Evolutionary conservation across 2,888 invertebrate species (phyloP).

Genomic region (Lymantria dispar): DNA sequence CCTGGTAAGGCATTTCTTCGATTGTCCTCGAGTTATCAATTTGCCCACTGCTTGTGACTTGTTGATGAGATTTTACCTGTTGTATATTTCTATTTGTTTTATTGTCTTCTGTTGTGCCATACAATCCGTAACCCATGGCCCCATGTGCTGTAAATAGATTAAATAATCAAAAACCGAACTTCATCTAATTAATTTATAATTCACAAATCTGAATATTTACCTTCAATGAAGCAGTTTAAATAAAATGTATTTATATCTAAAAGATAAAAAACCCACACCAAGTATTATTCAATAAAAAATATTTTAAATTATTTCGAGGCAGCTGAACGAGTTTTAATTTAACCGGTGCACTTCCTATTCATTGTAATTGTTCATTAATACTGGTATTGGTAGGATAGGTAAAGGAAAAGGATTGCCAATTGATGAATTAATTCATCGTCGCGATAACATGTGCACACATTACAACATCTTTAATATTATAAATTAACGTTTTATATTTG

Average conservation of each 20-base stretch:
- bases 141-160: slow-evolving; percentile 76
- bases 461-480: slow-evolving; percentile 14
- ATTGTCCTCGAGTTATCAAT: slow-evolving; percentile 62
- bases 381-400: slow-evolving; percentile 39
- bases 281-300: too few species aligned
- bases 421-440: slow-evolving; percentile 55
- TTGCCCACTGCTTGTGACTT: slow-evolving; percentile 68
- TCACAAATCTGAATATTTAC: background rate
- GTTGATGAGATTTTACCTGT: slow-evolving; percentile 77
- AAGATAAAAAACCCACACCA: background rate
- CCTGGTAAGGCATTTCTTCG: slow-evolving; percentile 85
- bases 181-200: background rate
- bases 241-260: background rate
- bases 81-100: slow-evolving; percentile 68
- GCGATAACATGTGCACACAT: slow-evolving; percentile 74
- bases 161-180: slow-evolving; percentile 24
- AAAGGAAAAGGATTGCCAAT: slow-evolving; percentile 64
- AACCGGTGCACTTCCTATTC: too few species aligned
- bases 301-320: too few species aligned
- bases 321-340: too few species aligned
- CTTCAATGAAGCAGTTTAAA: background rate
- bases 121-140: slow-evolving; percentile 83
- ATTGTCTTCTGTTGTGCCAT: slow-evolving; percentile 67
- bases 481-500: slow-evolving; percentile 14
- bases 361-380: background rate